phyloP scores from a whole-genome alignment of 2,888 invertebrate species.

The Molanna angustata region DNA sequence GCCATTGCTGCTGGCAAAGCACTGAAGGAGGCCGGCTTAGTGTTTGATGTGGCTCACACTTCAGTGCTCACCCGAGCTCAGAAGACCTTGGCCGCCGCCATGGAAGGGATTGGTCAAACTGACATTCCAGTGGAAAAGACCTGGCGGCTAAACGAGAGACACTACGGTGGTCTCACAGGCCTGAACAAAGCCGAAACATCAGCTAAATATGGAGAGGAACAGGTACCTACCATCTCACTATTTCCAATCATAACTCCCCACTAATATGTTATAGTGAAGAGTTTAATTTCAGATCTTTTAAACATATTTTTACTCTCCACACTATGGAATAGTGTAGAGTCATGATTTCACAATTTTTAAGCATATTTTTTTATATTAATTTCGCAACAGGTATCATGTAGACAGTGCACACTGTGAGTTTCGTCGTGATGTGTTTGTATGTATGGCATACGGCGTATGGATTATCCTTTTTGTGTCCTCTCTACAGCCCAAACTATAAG shows the following conservation, averaged over 20 bases:
- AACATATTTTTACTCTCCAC: no score
- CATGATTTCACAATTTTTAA: no score
- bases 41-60: slow-evolving; percentile 78
- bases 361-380: no score
- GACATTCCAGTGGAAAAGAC: slow-evolving; percentile 66
- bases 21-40: slow-evolving; percentile 63
- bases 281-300: no score
- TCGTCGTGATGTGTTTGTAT: no score
- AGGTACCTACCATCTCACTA: slow-evolving; percentile 47
- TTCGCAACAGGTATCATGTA: no score
- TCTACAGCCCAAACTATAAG: no score
- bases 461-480: no score
- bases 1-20: slow-evolving; percentile 71
- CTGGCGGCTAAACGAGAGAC: slow-evolving; percentile 85
- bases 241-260: not conserved
- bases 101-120: slow-evolving; percentile 65
- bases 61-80: slow-evolving; percentile 78
- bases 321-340: no score
- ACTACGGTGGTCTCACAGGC: slow-evolving; percentile 84
- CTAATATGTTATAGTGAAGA: no score
- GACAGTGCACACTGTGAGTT: no score
- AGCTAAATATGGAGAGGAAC: slow-evolving; percentile 79
- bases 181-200: slow-evolving; percentile 83
- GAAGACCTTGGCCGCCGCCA: slow-evolving; percentile 65
- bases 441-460: no score